Evolutionary conservation across 92 coral and sea anemone species (phyloP), one percentile per base, ranked within the genome.

Genomic region (Heliopora coerulea): DNA sequence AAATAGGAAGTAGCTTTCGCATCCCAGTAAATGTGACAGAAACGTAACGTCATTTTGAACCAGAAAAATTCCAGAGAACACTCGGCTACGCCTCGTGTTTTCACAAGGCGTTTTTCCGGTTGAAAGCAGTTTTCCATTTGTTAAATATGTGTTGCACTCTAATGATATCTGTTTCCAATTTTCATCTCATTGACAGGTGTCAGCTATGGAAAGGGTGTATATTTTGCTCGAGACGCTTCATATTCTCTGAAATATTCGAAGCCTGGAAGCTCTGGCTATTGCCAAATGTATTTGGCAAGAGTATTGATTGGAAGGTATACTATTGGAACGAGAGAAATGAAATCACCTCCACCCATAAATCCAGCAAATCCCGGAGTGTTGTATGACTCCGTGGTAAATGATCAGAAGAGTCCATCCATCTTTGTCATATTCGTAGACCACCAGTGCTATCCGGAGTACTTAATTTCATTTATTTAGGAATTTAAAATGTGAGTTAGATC

Each of bases 391-490:
- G 81, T 83, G 1, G 90, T 86, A 20, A 66, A 86, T 59, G 60
- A 66, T 30, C 30, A 44, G 19, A n/a, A 9, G 6, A 61, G 79
- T 58, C 90, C 90, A 25, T 26, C 59, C 17, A 70, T 74, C n/a
- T 79, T 78, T 46, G 90, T 86, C 30, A 83, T 83, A 34, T 86
- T 83, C 44, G 68, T 49, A 25, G 90, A 86, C 25, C 25, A 67
- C 13, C 88, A 87, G 68, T 75, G 74, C 63, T 89, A 87, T 48
- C 96, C 96, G 6, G 87, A 87, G 61, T 89, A 89, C 68, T 62
- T 89, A n/a, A 74, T 87, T 1, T 80, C 89, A 9, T 78, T 86
- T 41, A 37, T 11, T 11, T 4, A 37, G 42, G 4, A 11, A 37
- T 4, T 37, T 4, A 11, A 37, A 37, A 4, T 37, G 42, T 37